A percentile compares a stretch with the other conserved stretches of the same genome.
phyloP scores from a whole-genome alignment of 2,888 invertebrate species.

The Augochlorella aurata region DNA sequence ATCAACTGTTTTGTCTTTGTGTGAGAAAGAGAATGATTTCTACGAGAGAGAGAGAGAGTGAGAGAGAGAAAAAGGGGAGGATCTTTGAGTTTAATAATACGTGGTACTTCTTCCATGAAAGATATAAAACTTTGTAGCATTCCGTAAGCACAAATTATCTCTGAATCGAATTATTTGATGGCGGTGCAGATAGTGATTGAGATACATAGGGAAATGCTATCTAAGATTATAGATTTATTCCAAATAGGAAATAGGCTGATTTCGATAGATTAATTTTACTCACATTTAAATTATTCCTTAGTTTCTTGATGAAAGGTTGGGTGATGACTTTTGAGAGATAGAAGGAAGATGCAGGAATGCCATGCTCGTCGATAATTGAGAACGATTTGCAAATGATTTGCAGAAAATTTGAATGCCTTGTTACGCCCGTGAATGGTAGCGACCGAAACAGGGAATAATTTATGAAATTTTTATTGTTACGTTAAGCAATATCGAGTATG shows the following conservation, averaged over 20 bases:
- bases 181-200: slow-evolving; percentile 32
- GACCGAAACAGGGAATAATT: slow-evolving; percentile 66
- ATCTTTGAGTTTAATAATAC: slow-evolving; percentile 42
- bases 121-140: slow-evolving; percentile 69
- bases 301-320: slow-evolving; percentile 46
- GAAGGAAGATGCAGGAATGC: slow-evolving; percentile 32
- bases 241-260: slow-evolving; percentile 57
- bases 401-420: slow-evolving; percentile 36
- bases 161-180: slow-evolving; percentile 56
- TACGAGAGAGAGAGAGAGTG: slow-evolving; percentile 38
- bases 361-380: slow-evolving; percentile 27
- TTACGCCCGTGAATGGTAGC: slow-evolving; percentile 28
- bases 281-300: slow-evolving; percentile 62
- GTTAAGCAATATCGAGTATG: slow-evolving; percentile 63
- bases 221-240: slow-evolving; percentile 54
- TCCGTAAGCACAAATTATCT: slow-evolving; percentile 74
- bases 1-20: slow-evolving; percentile 35
- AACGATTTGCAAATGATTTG: slow-evolving; percentile 35
- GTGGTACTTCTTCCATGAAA: slow-evolving; percentile 65
- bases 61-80: background rate
- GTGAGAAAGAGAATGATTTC: slow-evolving; percentile 49
- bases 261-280: slow-evolving; percentile 59
- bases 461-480: slow-evolving; percentile 64
- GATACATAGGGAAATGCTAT: slow-evolving; percentile 56
- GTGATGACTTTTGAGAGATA: slow-evolving; percentile 19